Conservation (phyloP, 1,140 invertebrate species). For the Drosophila pseudoananassae region DNA sequence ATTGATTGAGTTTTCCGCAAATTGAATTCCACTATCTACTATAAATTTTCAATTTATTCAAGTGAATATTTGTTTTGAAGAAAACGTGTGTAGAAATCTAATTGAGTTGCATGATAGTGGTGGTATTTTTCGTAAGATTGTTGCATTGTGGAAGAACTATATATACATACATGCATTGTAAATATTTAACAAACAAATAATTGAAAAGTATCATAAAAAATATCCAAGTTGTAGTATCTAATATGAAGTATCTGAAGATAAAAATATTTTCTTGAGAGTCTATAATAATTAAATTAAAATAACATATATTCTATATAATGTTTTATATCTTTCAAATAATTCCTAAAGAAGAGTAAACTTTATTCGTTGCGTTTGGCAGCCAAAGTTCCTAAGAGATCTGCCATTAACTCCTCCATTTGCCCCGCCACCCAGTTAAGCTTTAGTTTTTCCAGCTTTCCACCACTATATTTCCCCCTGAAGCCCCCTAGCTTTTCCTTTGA, state of each 20-base stretch:
- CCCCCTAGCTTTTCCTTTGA: too few relatives aligned
- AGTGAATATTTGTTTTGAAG: not conserved
- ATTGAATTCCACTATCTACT: not conserved
- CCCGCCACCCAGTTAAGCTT: constrained; percentile 24
- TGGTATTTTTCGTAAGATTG: not conserved
- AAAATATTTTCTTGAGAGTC: too few relatives aligned
- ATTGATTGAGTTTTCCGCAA: constrained; percentile 1
- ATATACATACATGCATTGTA: not conserved
- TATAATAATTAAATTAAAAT: not conserved
- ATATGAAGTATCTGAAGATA: too few relatives aligned
- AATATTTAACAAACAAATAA: not conserved
- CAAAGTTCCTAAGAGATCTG: not conserved
- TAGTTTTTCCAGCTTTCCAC: constrained; percentile 45
- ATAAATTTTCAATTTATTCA: constrained; percentile 1
- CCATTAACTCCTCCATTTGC: constrained; percentile 12
- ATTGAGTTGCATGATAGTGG: not conserved
- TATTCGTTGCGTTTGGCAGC: constrained; percentile 7
- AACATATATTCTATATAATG: too few relatives aligned
- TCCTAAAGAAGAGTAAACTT: constrained; percentile 3
- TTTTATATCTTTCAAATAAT: too few relatives aligned
- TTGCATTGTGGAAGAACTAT: not conserved
- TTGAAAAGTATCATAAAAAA: not conserved
- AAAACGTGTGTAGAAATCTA: constrained; percentile 1
- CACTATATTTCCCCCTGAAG: not conserved
- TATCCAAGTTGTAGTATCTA: not conserved